Evolutionary conservation across 2,888 invertebrate genomes (phyloP), one percentile per base, ranked within the genome.

Genomic region (Chrysina gloriosa): DNA sequence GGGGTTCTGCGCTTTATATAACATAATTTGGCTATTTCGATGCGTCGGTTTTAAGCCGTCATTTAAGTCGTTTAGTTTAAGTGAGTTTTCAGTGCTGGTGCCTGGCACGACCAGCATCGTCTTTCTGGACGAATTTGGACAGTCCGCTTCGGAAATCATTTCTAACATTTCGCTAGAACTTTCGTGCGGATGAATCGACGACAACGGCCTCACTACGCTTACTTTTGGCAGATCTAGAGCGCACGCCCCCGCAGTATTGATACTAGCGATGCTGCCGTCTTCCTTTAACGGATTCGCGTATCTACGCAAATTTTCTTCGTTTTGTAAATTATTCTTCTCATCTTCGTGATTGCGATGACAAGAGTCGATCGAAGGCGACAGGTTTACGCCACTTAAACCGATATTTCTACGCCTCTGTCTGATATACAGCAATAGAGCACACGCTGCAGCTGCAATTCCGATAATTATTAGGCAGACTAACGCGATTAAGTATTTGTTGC

Each of bases 271-370:
- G 69, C 84, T 85, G 67, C 87, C 85, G 63, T 83, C 75, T 86
- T 85, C 72, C 83, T 86, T 70, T 81, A 84, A 71, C 83, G 83
- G 83, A 74, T 83, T 83, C 16, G 83, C 81, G 70, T 82, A 83
- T 56, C 76, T 71, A 63, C 95, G 87, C 68, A 96, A 85, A 80
- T 95, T 95, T 83, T 96, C 95, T 80, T 95, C 94, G 82, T 95
- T 95, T 83, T 96, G 95, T 68, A 94, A 84, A 82, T 96, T 96
- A 82, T 96, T 96, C 81, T 95, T 95, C 79, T 95, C 94, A 79
- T 94, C 94, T 79, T 93, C 92, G 78, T 91, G 89, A 77, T 89
- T 88, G 73, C 88, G 83, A 72, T 87, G 89, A 81, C 88, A 88
- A 68, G 85, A 87, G 78, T 87, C 90, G 68, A 85, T 81, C 11